phyloP scores from a whole-genome alignment of 1,140 invertebrate genomes.

The Copidosoma floridanum region DNA sequence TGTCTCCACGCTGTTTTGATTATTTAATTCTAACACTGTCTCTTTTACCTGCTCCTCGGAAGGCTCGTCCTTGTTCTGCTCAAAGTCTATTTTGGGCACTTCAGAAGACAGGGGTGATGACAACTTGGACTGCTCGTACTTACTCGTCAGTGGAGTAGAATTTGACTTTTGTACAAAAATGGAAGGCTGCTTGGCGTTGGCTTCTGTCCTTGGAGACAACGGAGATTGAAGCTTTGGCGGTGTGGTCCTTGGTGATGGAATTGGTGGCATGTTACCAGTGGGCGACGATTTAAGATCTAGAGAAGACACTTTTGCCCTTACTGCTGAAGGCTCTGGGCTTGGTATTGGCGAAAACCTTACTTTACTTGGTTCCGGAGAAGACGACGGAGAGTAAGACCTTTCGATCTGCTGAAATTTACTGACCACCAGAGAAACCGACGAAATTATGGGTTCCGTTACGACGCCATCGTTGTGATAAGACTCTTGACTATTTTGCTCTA shows the following conservation, averaged over 20 bases:
- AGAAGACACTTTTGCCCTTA: constrained; percentile 31
- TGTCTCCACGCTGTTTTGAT: constrained; percentile 1
- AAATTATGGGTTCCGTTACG: constrained; percentile 46
- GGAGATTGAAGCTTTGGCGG: constrained; percentile 38
- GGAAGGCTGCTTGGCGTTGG: constrained; percentile 12
- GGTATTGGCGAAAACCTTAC: constrained; percentile 45
- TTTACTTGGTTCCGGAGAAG: constrained; percentile 43
- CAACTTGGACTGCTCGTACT: constrained; percentile 7
- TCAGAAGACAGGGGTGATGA: not conserved
- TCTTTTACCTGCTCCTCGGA: constrained; percentile 4
- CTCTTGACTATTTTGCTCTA: constrained; percentile 33
- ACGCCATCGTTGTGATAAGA: constrained; percentile 45
- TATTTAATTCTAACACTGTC: not conserved
- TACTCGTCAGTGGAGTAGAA: constrained; percentile 27
- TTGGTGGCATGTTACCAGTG: constrained; percentile 38
- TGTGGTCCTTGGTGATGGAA: constrained; percentile 36
- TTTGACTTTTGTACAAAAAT: constrained; percentile 28
- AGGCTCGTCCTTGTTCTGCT: constrained; percentile 9
- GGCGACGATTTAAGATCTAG: constrained; percentile 45
- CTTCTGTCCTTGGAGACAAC: constrained; percentile 41
- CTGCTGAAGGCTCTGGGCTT: constrained; percentile 43
- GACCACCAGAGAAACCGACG: constrained; percentile 51
- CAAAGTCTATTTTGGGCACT: constrained; percentile 14
- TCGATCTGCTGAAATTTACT: constrained; percentile 53
- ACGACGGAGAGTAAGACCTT: constrained; percentile 43